A percentile compares a stretch with the other conserved stretches of the same genome.
These are phyloP conservation scores for Semnopithecus entellus DNA, from an alignment of 2,113 vertebrate genomes.

Conservation along the genomic window DNA sequence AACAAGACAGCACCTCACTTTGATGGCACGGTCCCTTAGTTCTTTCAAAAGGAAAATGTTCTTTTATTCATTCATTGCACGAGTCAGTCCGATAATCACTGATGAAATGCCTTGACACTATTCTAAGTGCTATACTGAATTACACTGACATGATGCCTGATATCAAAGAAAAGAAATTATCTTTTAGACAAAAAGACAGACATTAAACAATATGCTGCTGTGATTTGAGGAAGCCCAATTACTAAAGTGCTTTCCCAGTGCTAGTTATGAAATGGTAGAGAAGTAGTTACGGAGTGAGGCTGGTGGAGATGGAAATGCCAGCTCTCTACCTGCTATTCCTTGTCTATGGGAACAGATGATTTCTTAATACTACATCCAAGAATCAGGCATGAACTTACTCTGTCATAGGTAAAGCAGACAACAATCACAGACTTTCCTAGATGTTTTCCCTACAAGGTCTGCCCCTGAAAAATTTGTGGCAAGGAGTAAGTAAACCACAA, in stretches of 20 bases:
- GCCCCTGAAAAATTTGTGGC: not conserved
- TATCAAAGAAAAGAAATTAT: not conserved
- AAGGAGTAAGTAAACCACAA: not conserved
- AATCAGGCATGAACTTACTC: not conserved
- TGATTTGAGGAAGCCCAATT: not conserved
- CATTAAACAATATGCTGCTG: not conserved
- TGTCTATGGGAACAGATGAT: not conserved
- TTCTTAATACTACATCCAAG: not conserved
- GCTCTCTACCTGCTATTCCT: not conserved
- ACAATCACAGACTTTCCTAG: not conserved
- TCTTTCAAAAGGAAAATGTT: not conserved
- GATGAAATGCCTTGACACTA: not conserved
- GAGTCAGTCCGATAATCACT: not conserved
- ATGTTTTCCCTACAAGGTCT: not conserved
- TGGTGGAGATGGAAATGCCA: not conserved
- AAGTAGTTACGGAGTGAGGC: not conserved
- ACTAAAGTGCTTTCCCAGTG: not conserved
- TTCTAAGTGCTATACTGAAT: not conserved
- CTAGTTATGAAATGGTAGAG: not conserved
- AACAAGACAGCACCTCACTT: not conserved
- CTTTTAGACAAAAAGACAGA: not conserved
- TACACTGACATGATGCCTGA: not conserved
- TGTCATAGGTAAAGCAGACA: not conserved
- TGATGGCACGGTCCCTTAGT: not conserved
- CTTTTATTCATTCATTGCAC: conserved; percentile 22